These are phyloP conservation scores for Piaya cayana DNA, from an alignment of 2,113 vertebrate species.

Conservation along the genomic window DNA sequence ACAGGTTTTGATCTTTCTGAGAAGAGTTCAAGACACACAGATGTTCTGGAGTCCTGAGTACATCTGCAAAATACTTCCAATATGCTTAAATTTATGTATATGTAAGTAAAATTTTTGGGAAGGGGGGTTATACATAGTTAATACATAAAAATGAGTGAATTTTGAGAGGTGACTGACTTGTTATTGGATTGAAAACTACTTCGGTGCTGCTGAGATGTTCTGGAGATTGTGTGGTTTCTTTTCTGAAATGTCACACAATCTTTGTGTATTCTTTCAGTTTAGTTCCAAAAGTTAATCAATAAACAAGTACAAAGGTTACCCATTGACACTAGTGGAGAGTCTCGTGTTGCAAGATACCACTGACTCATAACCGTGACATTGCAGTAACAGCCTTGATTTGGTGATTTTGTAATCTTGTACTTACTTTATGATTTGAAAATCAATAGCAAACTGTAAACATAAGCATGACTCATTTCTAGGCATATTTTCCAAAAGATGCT, in stretches of 20 bases:
- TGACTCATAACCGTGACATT: background rate
- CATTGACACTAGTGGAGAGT: background rate
- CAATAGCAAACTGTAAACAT: background rate
- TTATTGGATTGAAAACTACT: background rate
- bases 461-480: background rate
- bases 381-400: background rate
- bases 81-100: background rate
- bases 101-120: background rate
- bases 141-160: background rate
- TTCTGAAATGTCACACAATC: background rate
- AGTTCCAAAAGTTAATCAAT: background rate
- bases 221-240: background rate
- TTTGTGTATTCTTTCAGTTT: fast-evolving
- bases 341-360: background rate
- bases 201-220: background rate
- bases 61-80: background rate
- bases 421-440: constrained; percentile 3
- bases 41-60: background rate
- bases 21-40: background rate
- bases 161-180: background rate
- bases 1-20: background rate
- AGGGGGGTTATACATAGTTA: fast-evolving
- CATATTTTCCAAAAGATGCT: background rate
- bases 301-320: background rate
- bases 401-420: background rate